Conservation (phyloP, 1,140 invertebrate genomes). For the Caenorhabditis inopinata region DNA sequence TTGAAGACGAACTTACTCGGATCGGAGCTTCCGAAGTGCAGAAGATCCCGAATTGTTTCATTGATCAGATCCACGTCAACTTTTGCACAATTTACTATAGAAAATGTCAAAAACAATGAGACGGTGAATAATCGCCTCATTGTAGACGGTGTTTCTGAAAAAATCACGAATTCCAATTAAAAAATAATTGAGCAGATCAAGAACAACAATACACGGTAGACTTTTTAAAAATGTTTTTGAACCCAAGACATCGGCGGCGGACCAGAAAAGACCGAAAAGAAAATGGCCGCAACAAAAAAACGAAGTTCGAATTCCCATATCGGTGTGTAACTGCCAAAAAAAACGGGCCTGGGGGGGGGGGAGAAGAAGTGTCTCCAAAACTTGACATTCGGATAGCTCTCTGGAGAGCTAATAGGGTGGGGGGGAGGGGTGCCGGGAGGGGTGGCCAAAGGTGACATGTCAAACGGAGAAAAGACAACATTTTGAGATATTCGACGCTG, state of each 20-base stretch:
- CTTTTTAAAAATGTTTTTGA: no score
- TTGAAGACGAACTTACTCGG: not conserved
- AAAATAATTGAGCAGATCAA: no score
- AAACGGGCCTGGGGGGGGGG: no score
- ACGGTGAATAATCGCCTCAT: not conserved
- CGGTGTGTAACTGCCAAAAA: not conserved
- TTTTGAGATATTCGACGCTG: slow-evolving; percentile 31
- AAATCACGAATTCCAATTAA: not conserved
- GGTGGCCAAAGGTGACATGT: slow-evolving; percentile 26
- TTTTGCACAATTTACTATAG: not conserved
- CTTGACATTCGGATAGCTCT: not conserved
- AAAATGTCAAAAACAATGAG: not conserved
- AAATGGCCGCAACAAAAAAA: not conserved
- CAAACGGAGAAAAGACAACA: not conserved
- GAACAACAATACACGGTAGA: no score
- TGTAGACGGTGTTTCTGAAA: not conserved
- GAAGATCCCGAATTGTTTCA: slow-evolving; percentile 15
- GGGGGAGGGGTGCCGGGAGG: not conserved
- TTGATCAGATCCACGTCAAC: slow-evolving; percentile 3
- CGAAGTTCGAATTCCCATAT: slow-evolving; percentile 15
- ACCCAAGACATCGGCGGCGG: no score
- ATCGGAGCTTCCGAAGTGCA: slow-evolving; percentile 1
- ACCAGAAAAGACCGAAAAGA: not conserved
- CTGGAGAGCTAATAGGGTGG: slow-evolving; percentile 31
- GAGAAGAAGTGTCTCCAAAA: no score